Conservation (phyloP, 2,113 vertebrate species). For the Apteryx mantelli region DNA sequence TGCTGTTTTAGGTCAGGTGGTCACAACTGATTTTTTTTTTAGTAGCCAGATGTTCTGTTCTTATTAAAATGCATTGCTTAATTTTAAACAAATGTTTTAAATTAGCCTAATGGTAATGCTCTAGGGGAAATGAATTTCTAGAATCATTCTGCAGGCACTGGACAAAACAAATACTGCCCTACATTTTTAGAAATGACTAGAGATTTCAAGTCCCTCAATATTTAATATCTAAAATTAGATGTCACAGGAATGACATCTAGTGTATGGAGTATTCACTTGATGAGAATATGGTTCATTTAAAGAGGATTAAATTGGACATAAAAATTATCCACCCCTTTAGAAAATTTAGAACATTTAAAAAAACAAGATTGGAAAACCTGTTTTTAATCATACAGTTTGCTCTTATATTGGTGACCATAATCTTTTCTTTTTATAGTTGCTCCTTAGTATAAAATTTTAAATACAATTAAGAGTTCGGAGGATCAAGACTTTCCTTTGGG, state of each 20-base stretch:
- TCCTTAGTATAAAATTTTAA: not conserved
- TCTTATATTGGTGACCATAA: not conserved
- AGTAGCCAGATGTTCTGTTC: not conserved
- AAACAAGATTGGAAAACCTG: not conserved
- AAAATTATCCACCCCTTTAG: not conserved
- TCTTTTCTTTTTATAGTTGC: not conserved
- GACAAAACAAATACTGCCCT: constrained; percentile 6
- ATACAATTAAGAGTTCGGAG: not conserved
- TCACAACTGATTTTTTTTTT: not conserved
- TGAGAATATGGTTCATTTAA: not conserved
- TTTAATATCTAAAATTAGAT: constrained; percentile 3
- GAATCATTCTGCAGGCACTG: not conserved
- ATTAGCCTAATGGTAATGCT: not conserved
- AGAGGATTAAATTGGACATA: not conserved
- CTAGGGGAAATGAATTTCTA: not conserved
- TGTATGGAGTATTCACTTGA: not conserved
- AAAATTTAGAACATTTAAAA: not conserved
- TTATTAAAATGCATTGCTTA: not conserved
- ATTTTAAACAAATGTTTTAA: not conserved
- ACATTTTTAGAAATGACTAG: not conserved
- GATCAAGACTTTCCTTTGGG: not conserved
- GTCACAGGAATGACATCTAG: not conserved
- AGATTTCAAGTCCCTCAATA: not conserved
- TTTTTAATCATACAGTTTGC: not conserved
- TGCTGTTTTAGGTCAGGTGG: not conserved